Conservation (phyloP, 2,797 vertebrate genomes). For the Pampus argenteus region DNA sequence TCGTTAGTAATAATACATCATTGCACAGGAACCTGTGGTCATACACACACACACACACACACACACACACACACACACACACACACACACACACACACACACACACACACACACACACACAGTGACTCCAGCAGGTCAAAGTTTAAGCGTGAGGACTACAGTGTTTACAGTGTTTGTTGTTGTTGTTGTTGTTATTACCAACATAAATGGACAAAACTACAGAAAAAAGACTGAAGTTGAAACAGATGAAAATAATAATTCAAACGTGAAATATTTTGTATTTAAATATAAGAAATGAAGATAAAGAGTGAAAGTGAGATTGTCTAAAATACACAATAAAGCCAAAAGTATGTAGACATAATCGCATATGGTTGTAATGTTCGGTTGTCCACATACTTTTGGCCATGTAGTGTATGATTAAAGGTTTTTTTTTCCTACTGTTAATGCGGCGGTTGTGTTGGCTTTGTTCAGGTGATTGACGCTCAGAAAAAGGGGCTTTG, state of each 20-base stretch:
- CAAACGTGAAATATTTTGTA: neutral
- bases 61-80: too few species aligned
- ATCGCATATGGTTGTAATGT: neutral
- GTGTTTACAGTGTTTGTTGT: too few species aligned
- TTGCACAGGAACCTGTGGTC: neutral
- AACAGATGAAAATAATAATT: neutral
- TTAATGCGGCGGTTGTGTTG: slow-evolving; percentile 75
- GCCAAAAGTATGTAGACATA: slow-evolving; percentile 10
- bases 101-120: too few species aligned
- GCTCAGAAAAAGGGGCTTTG: slow-evolving; percentile 80
- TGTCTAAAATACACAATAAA: neutral
- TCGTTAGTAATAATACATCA: too few species aligned
- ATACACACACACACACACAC: too few species aligned
- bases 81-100: too few species aligned
- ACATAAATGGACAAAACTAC: too few species aligned
- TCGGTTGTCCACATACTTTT: slow-evolving; percentile 24
- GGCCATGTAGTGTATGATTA: neutral
- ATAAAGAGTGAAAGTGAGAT: neutral
- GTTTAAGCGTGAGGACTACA: too few species aligned
- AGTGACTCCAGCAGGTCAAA: too few species aligned
- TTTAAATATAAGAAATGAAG: neutral
- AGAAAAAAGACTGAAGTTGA: neutral
- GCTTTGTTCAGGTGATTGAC: slow-evolving; percentile 85
- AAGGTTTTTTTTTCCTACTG: slow-evolving; percentile 28
- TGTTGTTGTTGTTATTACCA: too few species aligned